Conservation (phyloP, 2,888 invertebrate species). For the Drosophila ustulata region DNA sequence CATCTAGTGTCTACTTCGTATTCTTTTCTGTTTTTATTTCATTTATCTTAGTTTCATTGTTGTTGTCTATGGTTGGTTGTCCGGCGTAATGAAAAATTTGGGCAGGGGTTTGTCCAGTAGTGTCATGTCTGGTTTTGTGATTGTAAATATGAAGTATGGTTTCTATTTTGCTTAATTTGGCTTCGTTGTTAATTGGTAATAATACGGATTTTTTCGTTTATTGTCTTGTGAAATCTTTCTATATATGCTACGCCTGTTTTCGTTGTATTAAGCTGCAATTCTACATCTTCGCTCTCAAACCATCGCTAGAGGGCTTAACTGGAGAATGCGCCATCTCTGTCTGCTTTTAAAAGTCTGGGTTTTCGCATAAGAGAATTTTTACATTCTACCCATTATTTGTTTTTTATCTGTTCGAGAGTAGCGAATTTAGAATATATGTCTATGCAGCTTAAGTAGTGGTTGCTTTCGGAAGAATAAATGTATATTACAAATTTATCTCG, state of each 20-base stretch:
- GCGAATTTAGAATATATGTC: constrained; percentile 5
- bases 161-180: no score
- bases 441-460: not conserved
- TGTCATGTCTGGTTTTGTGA: no score
- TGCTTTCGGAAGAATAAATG: constrained; percentile 7
- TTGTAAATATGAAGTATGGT: no score
- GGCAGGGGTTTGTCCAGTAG: no score
- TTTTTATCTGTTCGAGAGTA: not conserved
- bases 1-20: not conserved
- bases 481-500: constrained; percentile 1
- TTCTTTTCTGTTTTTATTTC: not conserved
- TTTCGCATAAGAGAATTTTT: not conserved
- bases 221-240: not conserved
- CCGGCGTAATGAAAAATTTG: no score
- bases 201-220: no score
- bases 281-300: not conserved
- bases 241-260: not conserved
- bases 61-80: no score
- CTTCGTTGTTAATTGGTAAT: no score
- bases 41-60: not conserved
- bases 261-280: not conserved
- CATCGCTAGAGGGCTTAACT: not conserved
- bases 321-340: constrained; percentile 1
- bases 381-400: constrained; percentile 1
- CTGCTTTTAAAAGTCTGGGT: not conserved